Conservation (phyloP, 1,140 invertebrate species). For the Lepidurus arcticus region DNA sequence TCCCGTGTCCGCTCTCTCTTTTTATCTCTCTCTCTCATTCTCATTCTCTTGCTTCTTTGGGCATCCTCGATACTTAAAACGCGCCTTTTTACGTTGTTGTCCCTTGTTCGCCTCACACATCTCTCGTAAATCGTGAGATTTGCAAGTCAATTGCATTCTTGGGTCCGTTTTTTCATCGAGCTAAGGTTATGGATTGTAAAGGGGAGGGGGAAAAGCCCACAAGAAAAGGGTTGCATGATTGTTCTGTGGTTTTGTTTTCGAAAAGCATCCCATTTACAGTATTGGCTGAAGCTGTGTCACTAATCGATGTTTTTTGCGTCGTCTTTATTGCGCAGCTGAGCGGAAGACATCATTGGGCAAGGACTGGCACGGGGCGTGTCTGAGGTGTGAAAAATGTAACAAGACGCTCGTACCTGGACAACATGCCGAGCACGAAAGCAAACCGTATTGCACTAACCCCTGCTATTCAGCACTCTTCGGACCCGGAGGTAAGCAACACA, state of each 20-base stretch:
- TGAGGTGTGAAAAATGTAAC: slow-evolving; percentile 70
- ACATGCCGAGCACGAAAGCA: slow-evolving; percentile 62
- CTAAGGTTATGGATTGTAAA: too few relatives aligned
- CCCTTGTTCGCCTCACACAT: not conserved
- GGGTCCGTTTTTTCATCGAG: too few relatives aligned
- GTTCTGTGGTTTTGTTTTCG: not conserved
- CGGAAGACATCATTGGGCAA: slow-evolving; percentile 70
- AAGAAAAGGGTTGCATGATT: too few relatives aligned
- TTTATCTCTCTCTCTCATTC: not conserved
- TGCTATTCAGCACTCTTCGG: slow-evolving; percentile 69
- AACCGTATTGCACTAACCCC: slow-evolving; percentile 70
- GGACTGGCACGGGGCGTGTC: slow-evolving; percentile 68
- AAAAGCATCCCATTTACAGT: slow-evolving; percentile 20
- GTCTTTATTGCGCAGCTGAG: slow-evolving; percentile 57
- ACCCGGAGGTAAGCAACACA: slow-evolving; percentile 53
- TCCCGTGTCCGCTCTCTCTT: too few relatives aligned
- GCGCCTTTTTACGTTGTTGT: not conserved
- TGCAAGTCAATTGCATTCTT: not conserved
- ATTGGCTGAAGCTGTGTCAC: slow-evolving; percentile 12
- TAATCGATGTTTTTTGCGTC: slow-evolving; percentile 2
- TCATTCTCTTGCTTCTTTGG: not conserved
- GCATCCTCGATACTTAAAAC: not conserved
- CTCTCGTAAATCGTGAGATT: not conserved
- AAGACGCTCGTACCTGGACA: slow-evolving; percentile 65
- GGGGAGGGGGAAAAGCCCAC: too few relatives aligned